A percentile compares a stretch with the other conserved stretches of the same genome.
Evolutionary conservation across 2,888 invertebrate genomes (phyloP).

Genomic region (Chaetogeoica ovagalla): DNA sequence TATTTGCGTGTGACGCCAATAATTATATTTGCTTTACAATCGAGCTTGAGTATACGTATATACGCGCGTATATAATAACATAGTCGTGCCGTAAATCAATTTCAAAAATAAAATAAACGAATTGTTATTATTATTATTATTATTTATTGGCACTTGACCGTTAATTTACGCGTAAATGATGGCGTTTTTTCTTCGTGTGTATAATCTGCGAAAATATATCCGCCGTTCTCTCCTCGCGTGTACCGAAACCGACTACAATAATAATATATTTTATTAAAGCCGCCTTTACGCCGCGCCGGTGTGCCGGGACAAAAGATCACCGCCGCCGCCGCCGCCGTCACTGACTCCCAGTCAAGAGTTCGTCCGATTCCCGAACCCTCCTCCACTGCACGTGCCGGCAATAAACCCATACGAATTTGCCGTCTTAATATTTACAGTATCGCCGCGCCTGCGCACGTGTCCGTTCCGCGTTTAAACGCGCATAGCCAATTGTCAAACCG

Average conservation of each 20-base stretch:
- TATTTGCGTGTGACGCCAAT: too few relatives aligned
- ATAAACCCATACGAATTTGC: conserved; percentile 43
- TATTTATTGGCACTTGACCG: too few relatives aligned
- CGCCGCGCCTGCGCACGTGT: conserved; percentile 32
- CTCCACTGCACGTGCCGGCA: conserved; percentile 24
- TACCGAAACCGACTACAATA: background rate
- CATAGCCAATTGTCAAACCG: conserved; percentile 48
- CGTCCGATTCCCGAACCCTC: conserved; percentile 16
- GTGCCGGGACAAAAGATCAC: conserved; percentile 13
- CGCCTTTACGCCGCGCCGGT: background rate
- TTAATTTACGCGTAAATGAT: too few relatives aligned
- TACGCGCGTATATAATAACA: too few relatives aligned
- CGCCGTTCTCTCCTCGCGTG: too few relatives aligned
- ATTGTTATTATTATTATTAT: too few relatives aligned
- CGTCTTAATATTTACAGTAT: conserved; percentile 53
- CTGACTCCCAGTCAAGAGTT: conserved; percentile 29
- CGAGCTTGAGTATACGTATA: too few relatives aligned
- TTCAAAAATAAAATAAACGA: too few relatives aligned
- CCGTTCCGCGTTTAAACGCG: conserved; percentile 13
- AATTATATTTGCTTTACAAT: too few relatives aligned
- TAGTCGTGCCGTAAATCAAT: too few relatives aligned
- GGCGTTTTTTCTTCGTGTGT: too few relatives aligned
- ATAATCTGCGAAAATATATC: background rate
- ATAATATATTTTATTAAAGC: background rate
- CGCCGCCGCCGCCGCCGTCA: background rate